Evolutionary conservation across 2,888 invertebrate species (phyloP).

Genomic region (Pinctada fucata): DNA sequence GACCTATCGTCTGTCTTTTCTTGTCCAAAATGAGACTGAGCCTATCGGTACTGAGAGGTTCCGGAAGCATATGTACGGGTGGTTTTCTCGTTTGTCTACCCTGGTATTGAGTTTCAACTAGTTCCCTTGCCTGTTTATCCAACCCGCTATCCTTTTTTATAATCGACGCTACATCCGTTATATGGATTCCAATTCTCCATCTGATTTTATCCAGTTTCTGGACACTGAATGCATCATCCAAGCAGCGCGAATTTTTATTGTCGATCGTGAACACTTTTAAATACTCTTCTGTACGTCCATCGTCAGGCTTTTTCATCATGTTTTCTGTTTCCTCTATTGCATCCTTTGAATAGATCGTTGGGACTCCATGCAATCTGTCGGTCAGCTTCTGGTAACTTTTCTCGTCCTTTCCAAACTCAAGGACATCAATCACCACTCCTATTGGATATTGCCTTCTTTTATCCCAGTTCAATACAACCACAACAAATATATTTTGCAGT

Average conservation of each 20-base stretch:
- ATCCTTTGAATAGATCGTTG: conserved; percentile 39
- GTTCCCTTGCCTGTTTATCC: conserved; percentile 48
- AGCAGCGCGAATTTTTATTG: conserved; percentile 43
- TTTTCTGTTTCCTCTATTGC: conserved; percentile 35
- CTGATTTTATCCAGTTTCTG: conserved; percentile 20
- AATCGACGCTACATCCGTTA: conserved; percentile 51
- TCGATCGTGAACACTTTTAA: conserved; percentile 52
- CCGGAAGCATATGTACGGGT: conserved; percentile 50
- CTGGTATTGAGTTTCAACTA: conserved; percentile 45
- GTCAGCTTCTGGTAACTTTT: neutral
- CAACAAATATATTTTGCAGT: neutral
- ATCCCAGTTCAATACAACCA: neutral
- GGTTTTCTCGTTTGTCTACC: neutral
- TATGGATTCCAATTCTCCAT: conserved; percentile 50
- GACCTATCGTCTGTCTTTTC: conserved; percentile 44
- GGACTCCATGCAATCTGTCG: conserved; percentile 39
- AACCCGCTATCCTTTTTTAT: conserved; percentile 43
- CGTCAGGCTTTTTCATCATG: conserved; percentile 5
- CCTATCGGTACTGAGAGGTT: conserved; percentile 40
- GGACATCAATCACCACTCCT: conserved; percentile 47
- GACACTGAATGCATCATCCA: conserved; percentile 54
- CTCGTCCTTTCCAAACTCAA: neutral
- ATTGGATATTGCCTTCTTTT: conserved; percentile 45
- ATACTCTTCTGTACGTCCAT: neutral
- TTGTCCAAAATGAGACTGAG: conserved; percentile 46